Conservation (phyloP, 2,113 vertebrate genomes). For the Actinemys pallida region DNA sequence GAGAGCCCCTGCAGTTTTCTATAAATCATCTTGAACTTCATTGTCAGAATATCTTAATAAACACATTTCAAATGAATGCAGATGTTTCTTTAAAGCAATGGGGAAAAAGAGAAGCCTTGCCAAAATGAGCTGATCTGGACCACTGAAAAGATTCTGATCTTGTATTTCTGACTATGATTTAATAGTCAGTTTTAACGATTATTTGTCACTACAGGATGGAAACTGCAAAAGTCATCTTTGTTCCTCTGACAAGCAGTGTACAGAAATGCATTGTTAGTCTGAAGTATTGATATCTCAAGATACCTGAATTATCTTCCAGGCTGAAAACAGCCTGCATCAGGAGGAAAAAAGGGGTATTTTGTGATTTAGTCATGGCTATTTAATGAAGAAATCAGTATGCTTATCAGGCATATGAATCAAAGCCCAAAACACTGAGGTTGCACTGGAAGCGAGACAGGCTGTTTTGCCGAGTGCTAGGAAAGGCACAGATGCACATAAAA, state of each 20-base stretch:
- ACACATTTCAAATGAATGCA: conserved; percentile 34
- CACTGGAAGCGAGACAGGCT: neutral
- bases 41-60: conserved; percentile 47
- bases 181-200: neutral
- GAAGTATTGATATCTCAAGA: neutral
- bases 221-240: neutral
- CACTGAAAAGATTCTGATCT: neutral
- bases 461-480: neutral
- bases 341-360: neutral
- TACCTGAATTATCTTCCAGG: neutral
- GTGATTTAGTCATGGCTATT: neutral
- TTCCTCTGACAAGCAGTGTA: neutral
- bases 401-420: neutral
- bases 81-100: neutral
- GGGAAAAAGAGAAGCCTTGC: neutral
- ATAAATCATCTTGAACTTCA: conserved; percentile 63
- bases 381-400: conserved; percentile 1
- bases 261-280: neutral
- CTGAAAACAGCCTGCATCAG: neutral
- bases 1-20: conserved; percentile 60
- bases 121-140: neutral
- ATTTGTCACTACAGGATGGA: neutral
- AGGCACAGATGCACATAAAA: neutral
- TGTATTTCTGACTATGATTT: neutral
- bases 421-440: neutral